Evolutionary conservation across 2,113 vertebrate genomes (phyloP), one percentile per base, ranked within the genome.

Genomic region (Grammomys dolichurus): DNA sequence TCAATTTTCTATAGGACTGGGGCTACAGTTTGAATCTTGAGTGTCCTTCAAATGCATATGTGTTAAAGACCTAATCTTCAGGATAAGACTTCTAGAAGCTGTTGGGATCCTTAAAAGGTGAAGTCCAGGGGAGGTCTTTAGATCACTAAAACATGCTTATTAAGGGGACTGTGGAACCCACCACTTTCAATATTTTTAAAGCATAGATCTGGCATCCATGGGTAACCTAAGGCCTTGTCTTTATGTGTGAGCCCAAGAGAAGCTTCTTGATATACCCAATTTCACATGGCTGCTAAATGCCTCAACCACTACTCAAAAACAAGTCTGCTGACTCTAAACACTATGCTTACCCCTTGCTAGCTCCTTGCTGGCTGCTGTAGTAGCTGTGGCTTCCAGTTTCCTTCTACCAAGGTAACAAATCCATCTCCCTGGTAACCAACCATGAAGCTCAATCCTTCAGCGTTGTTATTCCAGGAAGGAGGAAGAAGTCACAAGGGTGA

Each of bases 331-430:
- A 54, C 17, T 36, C 36, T 90, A 72, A 73, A 58, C 19, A 70
- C 76, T 51, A 33, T 1, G 16, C 4, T 60, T 5, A 75, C 6
- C 12, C 48, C 46, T 48, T 36, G 51, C 48, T 40, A 24, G 36
- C 10, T 0, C 1, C 10, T 9, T 28, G 10, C 20, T 17, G 43
- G 36, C 65, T 46, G 40, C 60, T 24, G 33, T 0, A 13, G 46
- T 16, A 65, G 56, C 3, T 2, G 24, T 20, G 43, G 48, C 31
- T 56, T 40, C 33, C 87, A 5, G 4, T 13, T 80, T 77, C 84
- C 81, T 85, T 89, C 75, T n/a, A 65, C 12, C 20, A 54, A 92
- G 85, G 46, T 85, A 80, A 90, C 87, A 65, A 93, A 63, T 81
- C 78, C 3, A 0, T 90, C 65, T 77, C n/a, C 26, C 51, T 3